Percentiles rank a stretch among this genome's conserved stretches.
These are phyloP conservation scores for Bilobella aurantiaca DNA, from an alignment of 1,140 invertebrate genomes.

Conservation along the genomic window DNA sequence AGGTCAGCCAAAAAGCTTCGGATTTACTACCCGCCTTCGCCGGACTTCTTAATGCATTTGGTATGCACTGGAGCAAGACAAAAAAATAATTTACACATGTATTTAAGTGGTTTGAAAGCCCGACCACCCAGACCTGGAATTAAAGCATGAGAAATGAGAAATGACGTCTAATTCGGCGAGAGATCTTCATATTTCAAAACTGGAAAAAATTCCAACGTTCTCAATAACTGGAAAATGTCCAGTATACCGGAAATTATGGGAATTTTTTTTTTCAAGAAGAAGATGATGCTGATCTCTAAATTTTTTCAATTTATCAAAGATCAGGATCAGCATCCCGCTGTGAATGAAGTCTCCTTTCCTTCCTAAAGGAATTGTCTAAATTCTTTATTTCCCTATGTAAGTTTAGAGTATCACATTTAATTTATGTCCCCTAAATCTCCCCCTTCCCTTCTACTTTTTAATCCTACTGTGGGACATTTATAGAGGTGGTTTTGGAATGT, in stretches of 20 bases:
- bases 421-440: constrained; percentile 20
- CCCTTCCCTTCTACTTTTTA: constrained; percentile 23
- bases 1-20: too few species aligned
- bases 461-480: constrained; percentile 31
- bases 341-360: neutral
- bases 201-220: too few species aligned
- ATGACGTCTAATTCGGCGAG: neutral
- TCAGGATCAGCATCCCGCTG: neutral
- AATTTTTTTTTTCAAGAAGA: too few species aligned
- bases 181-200: neutral
- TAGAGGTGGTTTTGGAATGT: constrained; percentile 32
- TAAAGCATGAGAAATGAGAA: neutral
- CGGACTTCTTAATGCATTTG: neutral
- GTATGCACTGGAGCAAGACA: neutral
- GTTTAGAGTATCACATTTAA: constrained; percentile 12
- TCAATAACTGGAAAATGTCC: neutral
- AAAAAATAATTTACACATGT: constrained; percentile 10
- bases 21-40: too few species aligned
- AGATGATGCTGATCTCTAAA: neutral
- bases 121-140: neutral
- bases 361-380: constrained; percentile 2
- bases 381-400: neutral
- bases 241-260: neutral
- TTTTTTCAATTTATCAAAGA: neutral
- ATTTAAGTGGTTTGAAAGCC: constrained; percentile 1